Percentiles rank a stretch among this genome's conserved stretches.
Evolutionary conservation across 2,888 invertebrate genomes (phyloP).

Genomic region (Scaeva pyrastri): DNA sequence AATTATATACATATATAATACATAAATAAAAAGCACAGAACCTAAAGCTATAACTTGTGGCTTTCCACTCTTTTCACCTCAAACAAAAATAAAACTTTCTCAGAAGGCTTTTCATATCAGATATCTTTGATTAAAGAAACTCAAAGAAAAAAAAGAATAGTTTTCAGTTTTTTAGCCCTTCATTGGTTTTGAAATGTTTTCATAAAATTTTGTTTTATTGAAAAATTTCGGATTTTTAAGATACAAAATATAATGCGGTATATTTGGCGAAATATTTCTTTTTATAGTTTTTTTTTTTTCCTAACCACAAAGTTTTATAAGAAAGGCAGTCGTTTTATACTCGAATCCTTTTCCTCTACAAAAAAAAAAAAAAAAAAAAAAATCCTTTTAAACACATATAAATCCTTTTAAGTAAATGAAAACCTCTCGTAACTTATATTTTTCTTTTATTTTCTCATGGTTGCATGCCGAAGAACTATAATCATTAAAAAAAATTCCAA

Average conservation of each 20-base stretch:
- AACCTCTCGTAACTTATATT: slow-evolving; percentile 38
- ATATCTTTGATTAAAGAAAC: slow-evolving; percentile 40
- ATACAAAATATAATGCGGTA: slow-evolving; percentile 45
- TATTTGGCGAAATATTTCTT: slow-evolving; percentile 59
- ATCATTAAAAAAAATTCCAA: slow-evolving; percentile 42
- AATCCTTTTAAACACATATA: slow-evolving; percentile 50
- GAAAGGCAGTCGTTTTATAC: slow-evolving; percentile 59
- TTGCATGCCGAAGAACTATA: slow-evolving; percentile 65
- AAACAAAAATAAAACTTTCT: slow-evolving; percentile 13
- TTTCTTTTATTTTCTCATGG: slow-evolving; percentile 18
- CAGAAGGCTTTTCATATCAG: slow-evolving; percentile 39
- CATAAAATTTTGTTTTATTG: slow-evolving; percentile 39
- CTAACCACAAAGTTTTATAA: slow-evolving; percentile 9
- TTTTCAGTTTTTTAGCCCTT: slow-evolving; percentile 1
- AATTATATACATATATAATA: slow-evolving; percentile 20
- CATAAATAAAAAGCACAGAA: slow-evolving; percentile 53
- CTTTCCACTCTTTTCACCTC: slow-evolving; percentile 59
- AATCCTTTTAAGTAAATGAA: slow-evolving; percentile 63
- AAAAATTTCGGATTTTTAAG: slow-evolving; percentile 23
- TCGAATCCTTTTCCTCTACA: background rate
- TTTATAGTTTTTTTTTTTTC: background rate
- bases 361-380: slow-evolving; percentile 33
- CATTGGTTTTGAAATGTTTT: slow-evolving; percentile 44
- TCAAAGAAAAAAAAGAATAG: slow-evolving; percentile 12
- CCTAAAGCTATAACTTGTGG: slow-evolving; percentile 70